phyloP scores from a whole-genome alignment of 2,797 vertebrate species.

The Champsocephalus esox region DNA sequence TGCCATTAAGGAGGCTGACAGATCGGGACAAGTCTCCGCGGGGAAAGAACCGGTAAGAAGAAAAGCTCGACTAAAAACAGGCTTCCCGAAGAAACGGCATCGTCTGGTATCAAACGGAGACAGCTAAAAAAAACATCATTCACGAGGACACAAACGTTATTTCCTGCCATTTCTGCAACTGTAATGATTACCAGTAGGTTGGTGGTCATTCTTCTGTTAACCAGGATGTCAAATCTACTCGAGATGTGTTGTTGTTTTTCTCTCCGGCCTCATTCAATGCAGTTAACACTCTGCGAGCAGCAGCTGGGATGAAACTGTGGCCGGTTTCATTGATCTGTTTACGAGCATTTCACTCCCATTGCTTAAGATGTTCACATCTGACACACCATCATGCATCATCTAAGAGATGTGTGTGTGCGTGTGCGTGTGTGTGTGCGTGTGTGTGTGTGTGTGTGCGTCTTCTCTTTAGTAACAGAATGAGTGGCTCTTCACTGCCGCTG shows the following conservation, averaged over 20 bases:
- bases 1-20: slow-evolving; percentile 48
- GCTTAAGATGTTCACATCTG: slow-evolving; percentile 63
- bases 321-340: slow-evolving; percentile 66
- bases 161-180: no score
- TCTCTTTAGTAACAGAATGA: slow-evolving; percentile 28
- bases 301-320: slow-evolving; percentile 32
- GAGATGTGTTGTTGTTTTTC: slow-evolving; percentile 10
- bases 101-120: no score
- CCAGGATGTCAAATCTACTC: neutral
- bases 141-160: no score
- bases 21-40: slow-evolving; percentile 15
- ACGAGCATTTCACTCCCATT: slow-evolving; percentile 53
- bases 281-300: slow-evolving; percentile 45
- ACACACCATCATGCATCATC: slow-evolving; percentile 46
- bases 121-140: no score
- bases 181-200: no score
- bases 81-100: slow-evolving; percentile 36
- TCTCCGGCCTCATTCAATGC: slow-evolving; percentile 25
- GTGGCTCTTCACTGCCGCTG: slow-evolving; percentile 14
- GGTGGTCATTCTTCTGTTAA: no score
- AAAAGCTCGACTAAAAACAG: slow-evolving; percentile 32
- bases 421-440: slow-evolving; percentile 1
- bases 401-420: slow-evolving; percentile 28
- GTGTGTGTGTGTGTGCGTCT: neutral
- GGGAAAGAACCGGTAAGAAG: slow-evolving; percentile 24